Base-by-base conservation (phyloP, 2,888 invertebrate species). In the Ornithoptera priamus region DNA sequence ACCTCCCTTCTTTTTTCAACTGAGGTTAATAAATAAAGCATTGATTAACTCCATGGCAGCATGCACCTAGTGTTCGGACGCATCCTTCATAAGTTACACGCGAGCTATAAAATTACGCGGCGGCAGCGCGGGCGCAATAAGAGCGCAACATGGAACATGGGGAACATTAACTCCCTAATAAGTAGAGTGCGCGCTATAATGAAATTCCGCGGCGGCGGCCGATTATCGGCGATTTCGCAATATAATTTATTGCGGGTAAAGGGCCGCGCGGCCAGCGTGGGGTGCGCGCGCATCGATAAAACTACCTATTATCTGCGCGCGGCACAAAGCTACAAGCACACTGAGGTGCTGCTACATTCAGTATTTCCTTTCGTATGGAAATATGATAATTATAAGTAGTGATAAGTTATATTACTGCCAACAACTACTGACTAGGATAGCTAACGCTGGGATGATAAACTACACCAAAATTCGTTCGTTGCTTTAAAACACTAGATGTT, bases 171-270 rank as follows among this genome's bases (percentile, higher is more conserved):
- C 73, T 75, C 74, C 77, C 80, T 85, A 85, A 84, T 85, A 87
- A 83, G 81, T 79, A 80, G 79, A 76, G 75, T 74, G 75, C 71
- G 39, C 1, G 77, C 76, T 75, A 80, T 87, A 89, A 87, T 87
- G 88, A 85, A 88, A 88, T 84, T 81, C 75, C 72, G 78, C 74
- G 76, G 39, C 75, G 78, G 80, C 77, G 80, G 86, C 86, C 88
- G 85, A 90, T 90, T 89, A 88, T 88, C 85, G 84, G 79, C 82
- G 86, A 86, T 88, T 86, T 85, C 76, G 80, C 84, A 77, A 78
- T 78, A 81, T 83, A 86, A 88, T 86, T 89, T 89, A 89, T 85
- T 73, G 82, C 82, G 73, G 81, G 81, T 80, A 80, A 84, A 82
- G 81, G 81, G 78, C 81, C 73, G 78, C 80, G 78, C 76, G 79